These are phyloP conservation scores for Danaus melanippus DNA, from an alignment of 1,140 invertebrate species.

Conservation along the genomic window DNA sequence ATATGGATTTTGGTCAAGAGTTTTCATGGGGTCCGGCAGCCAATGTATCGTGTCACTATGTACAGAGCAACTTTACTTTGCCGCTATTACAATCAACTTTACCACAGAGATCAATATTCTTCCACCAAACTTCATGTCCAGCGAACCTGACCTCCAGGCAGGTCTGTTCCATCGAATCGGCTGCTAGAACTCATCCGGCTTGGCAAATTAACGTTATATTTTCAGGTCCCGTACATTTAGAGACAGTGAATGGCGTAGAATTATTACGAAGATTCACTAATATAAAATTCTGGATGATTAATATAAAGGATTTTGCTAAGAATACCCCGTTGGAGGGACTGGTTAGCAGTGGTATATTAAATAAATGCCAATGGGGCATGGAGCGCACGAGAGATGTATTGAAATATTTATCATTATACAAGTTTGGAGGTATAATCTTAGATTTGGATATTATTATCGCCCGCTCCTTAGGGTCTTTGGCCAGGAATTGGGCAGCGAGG, in stretches of 20 bases:
- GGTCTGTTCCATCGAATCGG: conserved; percentile 76
- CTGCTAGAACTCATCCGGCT: conserved; percentile 71
- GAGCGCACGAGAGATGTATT: conserved; percentile 80
- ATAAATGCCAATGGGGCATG: conserved; percentile 71
- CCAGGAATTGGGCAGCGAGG: conserved; percentile 76
- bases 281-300: conserved; percentile 72
- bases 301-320: conserved; percentile 61
- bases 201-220: conserved; percentile 70
- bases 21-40: neutral
- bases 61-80: conserved; percentile 17
- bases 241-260: conserved; percentile 4
- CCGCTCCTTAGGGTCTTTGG: conserved; percentile 74
- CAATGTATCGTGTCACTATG: conserved; percentile 31
- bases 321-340: conserved; percentile 25
- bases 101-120: conserved; percentile 66
- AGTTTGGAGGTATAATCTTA: conserved; percentile 84
- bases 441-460: conserved; percentile 83
- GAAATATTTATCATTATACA: conserved; percentile 81
- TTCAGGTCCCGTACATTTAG: conserved; percentile 36
- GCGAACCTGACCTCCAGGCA: conserved; percentile 64
- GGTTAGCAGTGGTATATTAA: conserved; percentile 61
- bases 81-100: conserved; percentile 18
- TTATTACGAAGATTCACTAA: conserved; percentile 73
- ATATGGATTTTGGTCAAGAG: too few species aligned
- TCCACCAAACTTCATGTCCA: conserved; percentile 73